Evolutionary conservation across 1,140 invertebrate genomes (phyloP).

Genomic region (Goniozus legneri): DNA sequence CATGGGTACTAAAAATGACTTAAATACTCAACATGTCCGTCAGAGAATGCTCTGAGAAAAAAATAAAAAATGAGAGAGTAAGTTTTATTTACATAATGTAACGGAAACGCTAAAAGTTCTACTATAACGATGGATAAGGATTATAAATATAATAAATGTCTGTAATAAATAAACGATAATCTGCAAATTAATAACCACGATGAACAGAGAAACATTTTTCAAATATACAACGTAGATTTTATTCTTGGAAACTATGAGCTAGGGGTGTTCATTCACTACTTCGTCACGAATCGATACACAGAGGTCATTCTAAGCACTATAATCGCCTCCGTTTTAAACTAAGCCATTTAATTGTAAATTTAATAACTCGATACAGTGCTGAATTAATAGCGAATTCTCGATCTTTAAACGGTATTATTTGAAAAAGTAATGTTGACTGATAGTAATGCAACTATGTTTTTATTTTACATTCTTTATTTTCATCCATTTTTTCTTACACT

Average conservation of each 20-base stretch:
- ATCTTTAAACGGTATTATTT: no score
- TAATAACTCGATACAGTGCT: no score
- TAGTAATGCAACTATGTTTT: no score
- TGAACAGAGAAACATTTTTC: neutral
- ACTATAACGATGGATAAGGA: slow-evolving; percentile 49
- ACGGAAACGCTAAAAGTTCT: slow-evolving; percentile 46
- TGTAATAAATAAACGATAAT: slow-evolving; percentile 54
- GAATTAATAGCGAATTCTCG: no score
- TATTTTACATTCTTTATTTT: no score
- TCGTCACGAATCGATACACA: neutral
- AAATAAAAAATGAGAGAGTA: slow-evolving; percentile 29
- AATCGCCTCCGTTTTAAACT: no score
- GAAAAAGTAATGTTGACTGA: no score
- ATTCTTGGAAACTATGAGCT: neutral
- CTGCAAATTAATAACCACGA: slow-evolving; percentile 22
- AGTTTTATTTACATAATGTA: slow-evolving; percentile 31
- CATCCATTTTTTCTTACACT: no score
- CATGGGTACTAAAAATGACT: slow-evolving; percentile 31
- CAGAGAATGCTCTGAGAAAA: slow-evolving; percentile 34
- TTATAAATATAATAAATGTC: slow-evolving; percentile 52
- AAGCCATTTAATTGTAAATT: no score
- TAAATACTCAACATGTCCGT: slow-evolving; percentile 33
- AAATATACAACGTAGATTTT: no score
- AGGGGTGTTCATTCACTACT: neutral
- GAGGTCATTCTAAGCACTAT: neutral